Evolutionary conservation across 2,888 invertebrate genomes (phyloP).

Genomic region (Schizotus pectinicornis): DNA sequence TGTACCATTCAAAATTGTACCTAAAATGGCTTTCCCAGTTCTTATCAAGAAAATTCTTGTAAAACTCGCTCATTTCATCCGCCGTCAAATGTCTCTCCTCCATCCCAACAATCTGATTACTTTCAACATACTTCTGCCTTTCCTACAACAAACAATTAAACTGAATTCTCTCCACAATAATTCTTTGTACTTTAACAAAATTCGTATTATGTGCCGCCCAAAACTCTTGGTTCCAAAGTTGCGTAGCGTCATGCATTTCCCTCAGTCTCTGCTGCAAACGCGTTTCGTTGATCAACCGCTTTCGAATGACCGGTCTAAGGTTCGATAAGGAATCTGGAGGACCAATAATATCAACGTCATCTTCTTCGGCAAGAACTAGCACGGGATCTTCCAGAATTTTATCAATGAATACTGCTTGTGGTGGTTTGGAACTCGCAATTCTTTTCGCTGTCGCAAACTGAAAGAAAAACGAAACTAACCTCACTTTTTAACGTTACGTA

Average conservation of each 20-base stretch:
- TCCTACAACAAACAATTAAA: slow-evolving; percentile 53
- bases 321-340: slow-evolving; percentile 84
- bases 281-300: slow-evolving; percentile 70
- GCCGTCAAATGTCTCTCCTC: slow-evolving; percentile 67
- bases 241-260: slow-evolving; percentile 70
- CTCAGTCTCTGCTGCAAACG: slow-evolving; percentile 69
- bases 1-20: slow-evolving; percentile 87
- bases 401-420: slow-evolving; percentile 41
- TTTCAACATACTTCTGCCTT: slow-evolving; percentile 53
- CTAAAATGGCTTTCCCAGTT: slow-evolving; percentile 76
- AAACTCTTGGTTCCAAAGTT: slow-evolving; percentile 84
- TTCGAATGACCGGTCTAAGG: slow-evolving; percentile 74
- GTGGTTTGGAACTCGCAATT: slow-evolving; percentile 58
- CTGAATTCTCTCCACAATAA: slow-evolving; percentile 22
- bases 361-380: slow-evolving; percentile 48
- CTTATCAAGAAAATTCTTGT: slow-evolving; percentile 83
- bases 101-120: slow-evolving; percentile 42
- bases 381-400: slow-evolving; percentile 47
- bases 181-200: slow-evolving; percentile 68
- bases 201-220: slow-evolving; percentile 81
- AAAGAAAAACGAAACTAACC: too few species aligned
- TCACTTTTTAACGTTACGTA: too few species aligned
- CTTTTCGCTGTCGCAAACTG: too few species aligned
- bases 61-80: slow-evolving; percentile 89
- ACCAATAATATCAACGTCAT: slow-evolving; percentile 70